Percentiles rank a stretch among this genome's conserved stretches.
These are phyloP conservation scores for Drosophila willistoni DNA, from an alignment of 1,140 invertebrate species.

Conservation along the genomic window DNA sequence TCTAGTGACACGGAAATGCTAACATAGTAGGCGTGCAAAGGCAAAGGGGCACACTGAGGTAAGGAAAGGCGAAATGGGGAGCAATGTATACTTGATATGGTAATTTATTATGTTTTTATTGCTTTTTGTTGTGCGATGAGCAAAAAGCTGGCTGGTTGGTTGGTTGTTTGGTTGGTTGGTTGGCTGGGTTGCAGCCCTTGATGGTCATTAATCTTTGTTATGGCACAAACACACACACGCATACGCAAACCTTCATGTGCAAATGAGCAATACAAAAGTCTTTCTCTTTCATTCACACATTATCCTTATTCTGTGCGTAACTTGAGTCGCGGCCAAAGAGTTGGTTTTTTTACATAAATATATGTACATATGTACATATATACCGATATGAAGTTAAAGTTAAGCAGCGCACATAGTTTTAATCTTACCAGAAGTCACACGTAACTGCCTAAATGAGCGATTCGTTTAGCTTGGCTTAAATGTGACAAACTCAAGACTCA, in stretches of 20 bases:
- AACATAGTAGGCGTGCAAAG: slow-evolving; percentile 42
- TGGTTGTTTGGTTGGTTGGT: slow-evolving; percentile 8
- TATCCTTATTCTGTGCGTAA: slow-evolving; percentile 75
- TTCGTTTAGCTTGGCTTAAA: too few species aligned
- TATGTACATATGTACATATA: slow-evolving; percentile 11
- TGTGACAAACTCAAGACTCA: too few species aligned
- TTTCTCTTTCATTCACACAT: slow-evolving; percentile 34
- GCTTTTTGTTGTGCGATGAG: slow-evolving; percentile 71
- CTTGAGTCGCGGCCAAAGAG: slow-evolving; percentile 67
- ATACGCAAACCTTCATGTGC: neutral
- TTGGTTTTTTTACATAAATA: slow-evolving; percentile 57
- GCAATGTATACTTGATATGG: slow-evolving; percentile 79
- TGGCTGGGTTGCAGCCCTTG: slow-evolving; percentile 58
- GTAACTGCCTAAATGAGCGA: too few species aligned
- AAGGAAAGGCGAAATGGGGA: neutral
- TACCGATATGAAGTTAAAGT: neutral
- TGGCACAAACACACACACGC: slow-evolving; percentile 58
- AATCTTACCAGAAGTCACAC: too few species aligned
- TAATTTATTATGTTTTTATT: slow-evolving; percentile 83
- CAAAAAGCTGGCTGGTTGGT: slow-evolving; percentile 38
- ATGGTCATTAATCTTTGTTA: slow-evolving; percentile 82
- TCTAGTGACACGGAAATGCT: slow-evolving; percentile 65
- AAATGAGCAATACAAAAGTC: slow-evolving; percentile 1
- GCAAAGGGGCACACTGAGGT: neutral
- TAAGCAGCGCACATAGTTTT: too few species aligned